Base-by-base conservation (phyloP, 2,113 vertebrate genomes). In the Trogon surrucura region DNA sequence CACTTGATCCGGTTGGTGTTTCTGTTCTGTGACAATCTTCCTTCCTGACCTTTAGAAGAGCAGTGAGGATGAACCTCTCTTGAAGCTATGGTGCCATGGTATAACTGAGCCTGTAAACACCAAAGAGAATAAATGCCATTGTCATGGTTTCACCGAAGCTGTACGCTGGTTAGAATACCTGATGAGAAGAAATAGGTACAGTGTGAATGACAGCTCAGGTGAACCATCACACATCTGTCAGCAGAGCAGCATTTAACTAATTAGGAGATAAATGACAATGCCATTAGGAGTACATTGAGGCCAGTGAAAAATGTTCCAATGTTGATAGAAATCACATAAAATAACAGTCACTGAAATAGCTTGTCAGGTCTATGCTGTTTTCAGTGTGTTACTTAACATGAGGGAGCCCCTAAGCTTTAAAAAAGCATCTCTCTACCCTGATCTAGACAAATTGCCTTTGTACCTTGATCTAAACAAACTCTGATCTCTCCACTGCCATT, bases 401-500 rank as follows among this genome's bases (percentile, higher is more conserved):
- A 82, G 84, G 67, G 89, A 93, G 89, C 75, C 81, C 74, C 81
- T 65, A 65, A 89, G 85, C 91, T 91, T 90, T 93, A 93, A 90
- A 94, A 85, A 30, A 94, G 58, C 73, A 75, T 89, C 91, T 91
- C 56, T 79, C 70, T 87, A 54, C 69, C 73, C 80, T 91, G 80
- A 93, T 94, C 91, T 83, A 85, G 95, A 94, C 80, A 97, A 97
- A 97, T 96, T 95, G 70, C 85, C 90, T 89, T 95, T 91, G 88
- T 85, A 65, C 80, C 65, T 92, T 85, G 73, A 95, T 96, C 92
- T 95, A 97, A 96, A 97, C 83, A 96, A 94, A 93, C 88, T 62
- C 93, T 94, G 90, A 96, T 97, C 95, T 95, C 91, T 87, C 78
- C 6, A 10, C 80, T 95, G 91, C 89, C 89, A 94, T 94, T 96